Evolutionary conservation across 2,797 vertebrate species (phyloP).

Genomic region (Tapera naevia): DNA sequence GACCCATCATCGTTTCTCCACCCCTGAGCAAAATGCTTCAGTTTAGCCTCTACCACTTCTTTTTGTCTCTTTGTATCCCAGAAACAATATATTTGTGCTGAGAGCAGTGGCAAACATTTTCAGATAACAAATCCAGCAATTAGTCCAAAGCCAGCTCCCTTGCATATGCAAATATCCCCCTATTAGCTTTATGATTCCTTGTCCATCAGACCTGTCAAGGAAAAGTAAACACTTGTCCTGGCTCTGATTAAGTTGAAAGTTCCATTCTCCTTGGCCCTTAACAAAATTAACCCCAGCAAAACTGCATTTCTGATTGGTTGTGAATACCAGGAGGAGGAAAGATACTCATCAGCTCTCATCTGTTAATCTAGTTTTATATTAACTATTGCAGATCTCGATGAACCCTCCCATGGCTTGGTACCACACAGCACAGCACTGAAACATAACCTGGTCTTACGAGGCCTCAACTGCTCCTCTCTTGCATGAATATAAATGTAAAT

Average conservation of each 20-base stretch:
- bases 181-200: conserved; percentile 29
- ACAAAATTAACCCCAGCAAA: conserved; percentile 13
- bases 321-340: conserved; percentile 21
- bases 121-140: neutral
- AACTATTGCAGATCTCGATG: conserved; percentile 5
- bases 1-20: neutral
- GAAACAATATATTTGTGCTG: neutral
- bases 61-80: neutral
- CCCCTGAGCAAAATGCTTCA: neutral
- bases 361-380: conserved; percentile 54
- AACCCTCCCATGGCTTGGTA: neutral
- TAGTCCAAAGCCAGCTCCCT: conserved; percentile 12
- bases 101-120: neutral
- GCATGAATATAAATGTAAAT: neutral
- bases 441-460: neutral
- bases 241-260: conserved; percentile 28
- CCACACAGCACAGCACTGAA: neutral
- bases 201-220: conserved; percentile 48
- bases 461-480: neutral
- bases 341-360: conserved; percentile 56
- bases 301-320: conserved; percentile 31
- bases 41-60: neutral
- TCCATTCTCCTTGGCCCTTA: conserved; percentile 38
- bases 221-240: conserved; percentile 36
- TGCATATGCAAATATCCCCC: conserved; percentile 17